phyloP scores from a whole-genome alignment of 2,797 vertebrate genomes.

The Liasis olivaceus region DNA sequence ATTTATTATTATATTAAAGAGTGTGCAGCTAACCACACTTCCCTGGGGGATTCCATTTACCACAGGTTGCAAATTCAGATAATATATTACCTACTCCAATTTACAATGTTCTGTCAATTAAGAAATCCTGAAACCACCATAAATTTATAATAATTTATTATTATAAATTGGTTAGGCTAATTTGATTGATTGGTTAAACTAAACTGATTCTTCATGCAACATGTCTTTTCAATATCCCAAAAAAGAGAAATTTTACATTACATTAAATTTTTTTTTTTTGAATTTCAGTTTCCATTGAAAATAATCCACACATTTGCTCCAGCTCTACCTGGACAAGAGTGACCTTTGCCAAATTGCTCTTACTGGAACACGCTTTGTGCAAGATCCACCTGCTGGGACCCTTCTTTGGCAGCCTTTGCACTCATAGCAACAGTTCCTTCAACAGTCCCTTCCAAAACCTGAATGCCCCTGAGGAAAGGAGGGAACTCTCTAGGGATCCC shows the following conservation, averaged over 20 bases:
- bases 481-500: not conserved
- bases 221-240: not conserved
- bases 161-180: not conserved
- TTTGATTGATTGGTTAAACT: not conserved
- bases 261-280: not conserved
- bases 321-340: not conserved
- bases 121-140: not conserved
- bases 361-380: not conserved
- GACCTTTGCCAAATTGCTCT: not conserved
- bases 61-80: not conserved
- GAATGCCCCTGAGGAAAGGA: not conserved
- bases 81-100: not conserved
- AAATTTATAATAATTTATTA: not conserved
- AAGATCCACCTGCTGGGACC: not conserved
- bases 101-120: not conserved
- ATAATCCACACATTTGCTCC: not conserved
- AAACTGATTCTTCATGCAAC: not conserved
- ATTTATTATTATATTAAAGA: not conserved
- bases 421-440: not conserved
- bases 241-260: not conserved
- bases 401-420: not conserved
- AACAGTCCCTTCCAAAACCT: not conserved
- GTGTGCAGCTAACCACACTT: not conserved
- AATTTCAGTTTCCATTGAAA: not conserved
- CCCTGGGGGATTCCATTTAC: not conserved